These are phyloP conservation scores for Polymixis lichenea DNA, from an alignment of 2,888 invertebrate species.

Conservation along the genomic window DNA sequence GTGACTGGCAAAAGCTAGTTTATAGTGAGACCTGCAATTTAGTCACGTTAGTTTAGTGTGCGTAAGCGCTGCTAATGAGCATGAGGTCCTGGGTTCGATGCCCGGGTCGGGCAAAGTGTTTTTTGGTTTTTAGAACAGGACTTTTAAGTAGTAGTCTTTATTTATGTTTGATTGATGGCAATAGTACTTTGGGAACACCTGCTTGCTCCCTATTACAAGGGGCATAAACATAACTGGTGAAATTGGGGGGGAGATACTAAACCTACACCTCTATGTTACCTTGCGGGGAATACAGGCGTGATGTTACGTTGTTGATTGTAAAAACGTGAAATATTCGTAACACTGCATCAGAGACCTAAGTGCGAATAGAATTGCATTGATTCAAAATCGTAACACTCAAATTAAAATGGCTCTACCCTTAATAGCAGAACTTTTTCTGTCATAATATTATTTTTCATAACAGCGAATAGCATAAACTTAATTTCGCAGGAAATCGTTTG, in stretches of 20 bases:
- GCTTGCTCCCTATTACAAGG: background rate
- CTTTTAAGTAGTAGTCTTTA: background rate
- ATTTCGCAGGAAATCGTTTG: too few species aligned
- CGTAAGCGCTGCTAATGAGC: too few species aligned
- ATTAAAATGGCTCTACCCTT: too few species aligned
- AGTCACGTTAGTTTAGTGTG: background rate
- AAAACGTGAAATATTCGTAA: background rate
- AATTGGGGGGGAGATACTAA: background rate
- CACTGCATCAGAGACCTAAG: background rate
- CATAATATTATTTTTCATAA: too few species aligned
- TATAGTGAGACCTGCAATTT: background rate
- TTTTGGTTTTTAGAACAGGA: background rate
- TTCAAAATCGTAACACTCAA: background rate
- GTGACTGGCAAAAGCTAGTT: too few species aligned
- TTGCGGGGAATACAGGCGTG: background rate
- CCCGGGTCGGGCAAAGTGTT: background rate
- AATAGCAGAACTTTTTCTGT: too few species aligned
- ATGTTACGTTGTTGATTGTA: background rate
- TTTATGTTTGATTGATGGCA: background rate
- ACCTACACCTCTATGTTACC: background rate
- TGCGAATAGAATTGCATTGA: background rate
- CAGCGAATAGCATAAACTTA: too few species aligned
- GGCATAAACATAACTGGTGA: background rate
- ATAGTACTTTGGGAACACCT: background rate
- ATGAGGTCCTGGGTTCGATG: too few species aligned